These are phyloP conservation scores for Melanocharis versteri DNA, from an alignment of 2,113 vertebrate species.

Conservation along the genomic window DNA sequence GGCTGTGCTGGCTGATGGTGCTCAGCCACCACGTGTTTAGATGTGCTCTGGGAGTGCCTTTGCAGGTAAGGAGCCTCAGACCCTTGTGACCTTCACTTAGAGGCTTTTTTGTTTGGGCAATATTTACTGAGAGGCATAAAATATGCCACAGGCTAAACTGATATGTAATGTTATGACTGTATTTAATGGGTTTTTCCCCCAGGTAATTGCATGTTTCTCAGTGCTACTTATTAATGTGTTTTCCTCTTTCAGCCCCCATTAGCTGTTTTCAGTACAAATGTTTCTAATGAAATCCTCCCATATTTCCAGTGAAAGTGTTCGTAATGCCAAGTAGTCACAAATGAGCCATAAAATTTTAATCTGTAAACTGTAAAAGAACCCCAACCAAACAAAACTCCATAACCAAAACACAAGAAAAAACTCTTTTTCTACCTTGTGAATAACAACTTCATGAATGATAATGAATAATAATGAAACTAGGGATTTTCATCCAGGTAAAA, in stretches of 20 bases:
- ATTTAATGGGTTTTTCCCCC: background rate
- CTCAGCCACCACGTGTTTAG: fast-evolving
- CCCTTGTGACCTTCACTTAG: background rate
- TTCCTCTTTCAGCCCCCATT: background rate
- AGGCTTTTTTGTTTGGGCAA: background rate
- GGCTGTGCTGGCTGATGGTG: background rate
- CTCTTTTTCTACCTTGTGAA: background rate
- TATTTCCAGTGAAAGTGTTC: background rate
- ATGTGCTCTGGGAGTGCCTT: background rate
- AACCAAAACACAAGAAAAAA: background rate
- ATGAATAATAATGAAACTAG: background rate
- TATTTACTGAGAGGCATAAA: background rate
- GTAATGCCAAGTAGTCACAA: background rate
- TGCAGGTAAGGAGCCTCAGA: background rate
- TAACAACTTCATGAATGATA: background rate
- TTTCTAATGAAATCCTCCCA: background rate
- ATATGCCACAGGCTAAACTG: background rate
- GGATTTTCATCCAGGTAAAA: background rate
- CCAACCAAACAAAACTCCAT: background rate
- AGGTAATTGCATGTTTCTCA: background rate
- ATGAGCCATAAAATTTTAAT: background rate
- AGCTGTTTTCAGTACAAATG: background rate
- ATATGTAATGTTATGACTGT: background rate
- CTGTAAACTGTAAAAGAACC: background rate
- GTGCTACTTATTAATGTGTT: background rate